phyloP scores from a whole-genome alignment of 2,888 invertebrate species.

The Philonicus albiceps region DNA sequence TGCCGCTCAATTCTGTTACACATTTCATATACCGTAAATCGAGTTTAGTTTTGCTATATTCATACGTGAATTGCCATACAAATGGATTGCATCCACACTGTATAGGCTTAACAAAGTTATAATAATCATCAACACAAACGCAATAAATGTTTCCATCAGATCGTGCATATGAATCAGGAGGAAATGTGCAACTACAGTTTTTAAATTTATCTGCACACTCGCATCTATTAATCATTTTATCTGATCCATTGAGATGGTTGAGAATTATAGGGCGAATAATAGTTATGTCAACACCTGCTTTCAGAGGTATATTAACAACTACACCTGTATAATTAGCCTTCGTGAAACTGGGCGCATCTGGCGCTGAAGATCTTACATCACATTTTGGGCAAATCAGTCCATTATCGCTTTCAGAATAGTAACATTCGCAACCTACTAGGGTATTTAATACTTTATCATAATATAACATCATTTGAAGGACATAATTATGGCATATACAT shows the following conservation, averaged over 20 bases:
- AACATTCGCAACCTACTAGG: not conserved
- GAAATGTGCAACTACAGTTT: not conserved
- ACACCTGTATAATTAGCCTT: not conserved
- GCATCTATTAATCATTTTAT: not conserved
- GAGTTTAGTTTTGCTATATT: not conserved
- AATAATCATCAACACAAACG: not conserved
- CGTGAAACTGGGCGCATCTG: not conserved
- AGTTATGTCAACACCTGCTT: not conserved
- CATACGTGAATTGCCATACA: not conserved
- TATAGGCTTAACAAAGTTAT: not conserved
- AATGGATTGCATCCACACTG: not conserved
- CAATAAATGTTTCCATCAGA: not conserved
- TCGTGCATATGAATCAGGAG: not conserved
- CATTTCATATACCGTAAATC: not conserved
- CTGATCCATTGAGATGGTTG: not conserved
- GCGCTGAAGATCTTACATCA: not conserved
- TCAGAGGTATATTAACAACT: not conserved
- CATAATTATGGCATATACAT: not conserved
- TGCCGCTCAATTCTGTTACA: not conserved
- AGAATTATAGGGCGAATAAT: not conserved
- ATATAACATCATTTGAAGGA: not conserved
- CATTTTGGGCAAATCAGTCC: not conserved
- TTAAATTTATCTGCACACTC: not conserved
- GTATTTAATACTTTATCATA: not conserved
- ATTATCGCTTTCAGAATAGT: not conserved